Evolutionary conservation across 2,113 vertebrate genomes (phyloP).

Genomic region (rabbit (Oryctolagus cuniculus)): DNA sequence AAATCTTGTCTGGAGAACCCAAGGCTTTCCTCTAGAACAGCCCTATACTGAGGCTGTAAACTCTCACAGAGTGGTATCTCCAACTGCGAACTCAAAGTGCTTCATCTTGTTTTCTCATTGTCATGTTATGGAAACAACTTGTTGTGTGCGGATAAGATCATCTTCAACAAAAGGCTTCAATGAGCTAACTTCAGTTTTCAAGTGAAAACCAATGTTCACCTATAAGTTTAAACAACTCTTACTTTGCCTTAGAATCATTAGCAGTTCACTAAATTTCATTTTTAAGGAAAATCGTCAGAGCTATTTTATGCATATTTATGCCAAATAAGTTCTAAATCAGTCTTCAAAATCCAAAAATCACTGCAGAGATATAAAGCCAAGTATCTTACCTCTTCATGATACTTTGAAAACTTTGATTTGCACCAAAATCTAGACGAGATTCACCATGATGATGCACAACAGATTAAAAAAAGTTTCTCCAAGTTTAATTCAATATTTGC

Average conservation of each 20-base stretch:
- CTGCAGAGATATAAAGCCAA: not conserved
- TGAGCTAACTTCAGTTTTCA: not conserved
- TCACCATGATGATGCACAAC: slow-evolving; percentile 28
- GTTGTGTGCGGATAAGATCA: slow-evolving; percentile 64
- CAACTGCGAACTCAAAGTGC: slow-evolving; percentile 17
- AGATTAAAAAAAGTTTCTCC: not conserved
- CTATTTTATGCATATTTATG: slow-evolving; percentile 49
- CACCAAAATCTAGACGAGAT: slow-evolving; percentile 3
- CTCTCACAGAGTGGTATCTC: slow-evolving; percentile 43
- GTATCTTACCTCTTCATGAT: not conserved
- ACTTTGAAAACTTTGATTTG: slow-evolving; percentile 54
- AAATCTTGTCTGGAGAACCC: not conserved
- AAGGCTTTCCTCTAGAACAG: slow-evolving; percentile 33
- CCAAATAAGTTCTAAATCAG: slow-evolving; percentile 34
- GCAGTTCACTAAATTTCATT: slow-evolving; percentile 8
- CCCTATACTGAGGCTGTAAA: not conserved
- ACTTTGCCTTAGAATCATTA: slow-evolving; percentile 8
- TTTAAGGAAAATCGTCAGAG: slow-evolving; percentile 35
- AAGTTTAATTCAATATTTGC: slow-evolving; percentile 53
- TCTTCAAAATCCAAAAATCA: slow-evolving; percentile 43
- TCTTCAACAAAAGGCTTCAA: slow-evolving; percentile 62
- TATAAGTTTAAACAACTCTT: slow-evolving; percentile 69
- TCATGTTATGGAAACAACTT: slow-evolving; percentile 56
- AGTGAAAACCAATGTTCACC: slow-evolving; percentile 64
- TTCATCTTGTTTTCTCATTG: slow-evolving; percentile 68